Percentiles rank a stretch among this genome's conserved stretches.
Evolutionary conservation across 2,888 invertebrate species (phyloP).

Genomic region (Parnassius apollo): DNA sequence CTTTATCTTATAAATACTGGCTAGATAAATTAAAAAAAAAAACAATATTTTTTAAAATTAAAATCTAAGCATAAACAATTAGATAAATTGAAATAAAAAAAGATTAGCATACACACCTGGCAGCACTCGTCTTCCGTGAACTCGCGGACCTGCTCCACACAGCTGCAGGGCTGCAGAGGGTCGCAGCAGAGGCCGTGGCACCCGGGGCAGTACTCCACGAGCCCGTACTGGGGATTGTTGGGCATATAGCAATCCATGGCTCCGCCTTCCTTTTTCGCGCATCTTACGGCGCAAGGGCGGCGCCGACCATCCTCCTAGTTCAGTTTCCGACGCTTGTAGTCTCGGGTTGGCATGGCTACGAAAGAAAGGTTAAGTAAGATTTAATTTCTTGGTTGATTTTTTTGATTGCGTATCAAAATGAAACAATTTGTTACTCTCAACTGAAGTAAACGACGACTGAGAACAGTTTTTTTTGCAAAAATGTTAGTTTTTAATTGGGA

Average conservation of each 20-base stretch:
- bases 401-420: not conserved
- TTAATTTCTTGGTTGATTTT: too few species aligned
- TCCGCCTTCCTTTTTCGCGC: constrained; percentile 61
- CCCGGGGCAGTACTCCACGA: constrained; percentile 60
- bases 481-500: too few species aligned
- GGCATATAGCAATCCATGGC: constrained; percentile 84
- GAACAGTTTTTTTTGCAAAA: not conserved
- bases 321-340: constrained; percentile 60
- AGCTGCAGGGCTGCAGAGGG: constrained; percentile 70
- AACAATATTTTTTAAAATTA: not conserved
- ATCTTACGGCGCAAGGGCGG: constrained; percentile 63
- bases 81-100: not conserved
- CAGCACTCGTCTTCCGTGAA: constrained; percentile 62
- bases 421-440: not conserved
- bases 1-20: too few species aligned
- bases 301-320: constrained; percentile 34
- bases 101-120: constrained; percentile 47
- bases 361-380: constrained; percentile 26
- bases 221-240: constrained; percentile 85
- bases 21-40: not conserved
- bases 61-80: not conserved
- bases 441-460: not conserved
- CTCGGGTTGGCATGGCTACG: constrained; percentile 58
- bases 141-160: constrained; percentile 57
- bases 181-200: constrained; percentile 67